Evolutionary conservation across 2,797 vertebrate species (phyloP), one percentile per base, ranked within the genome.

Genomic region (Epinephelus awoara): DNA sequence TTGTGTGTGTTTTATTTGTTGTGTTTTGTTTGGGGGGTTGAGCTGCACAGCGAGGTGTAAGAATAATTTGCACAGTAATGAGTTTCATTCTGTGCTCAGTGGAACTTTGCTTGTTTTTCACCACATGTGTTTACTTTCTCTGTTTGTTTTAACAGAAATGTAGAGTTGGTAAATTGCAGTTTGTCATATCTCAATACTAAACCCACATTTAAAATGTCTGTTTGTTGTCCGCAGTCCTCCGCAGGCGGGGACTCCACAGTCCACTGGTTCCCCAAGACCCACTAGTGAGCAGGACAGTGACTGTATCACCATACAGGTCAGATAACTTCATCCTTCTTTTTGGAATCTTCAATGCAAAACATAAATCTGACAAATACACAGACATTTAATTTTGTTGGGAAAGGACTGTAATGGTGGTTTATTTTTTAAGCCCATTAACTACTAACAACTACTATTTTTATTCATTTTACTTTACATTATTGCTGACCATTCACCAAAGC

Each of bases 261-360:
- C 90, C 38, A 75, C 76, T 34, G 86, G 67, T 57, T 94, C 93
- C 42, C 92, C 92, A 2, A 89, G 89, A 77, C 72, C 92, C 52
- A 40, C 54, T 3, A 95, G 94, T 84, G 94, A 95, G 56, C 91
- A 91, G 23, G 93, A 94, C 87, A 93, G 93, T n/a, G 94, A 95
- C 74, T 94, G 93, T 64, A 83, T 94, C 56, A 89, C 91, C 63
- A 95, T 95, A 83, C 95, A 95, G 93, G 94, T 95, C 34, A 7
- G 34, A 7, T 34, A 9, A 51, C 18, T 27, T 27, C 25, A 79
- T 25, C 46, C 34, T 40, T 17, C 21, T 25, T 34, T 17, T 23
- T 25, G 4, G 47, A 19, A 47, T 55, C 5, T 52, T 7, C 0
- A 18, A 10, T 54, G 4, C 11, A 51, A 21, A 64, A 64, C 58